phyloP scores from a whole-genome alignment of 2,888 invertebrate genomes.

The Diabrotica balteata region DNA sequence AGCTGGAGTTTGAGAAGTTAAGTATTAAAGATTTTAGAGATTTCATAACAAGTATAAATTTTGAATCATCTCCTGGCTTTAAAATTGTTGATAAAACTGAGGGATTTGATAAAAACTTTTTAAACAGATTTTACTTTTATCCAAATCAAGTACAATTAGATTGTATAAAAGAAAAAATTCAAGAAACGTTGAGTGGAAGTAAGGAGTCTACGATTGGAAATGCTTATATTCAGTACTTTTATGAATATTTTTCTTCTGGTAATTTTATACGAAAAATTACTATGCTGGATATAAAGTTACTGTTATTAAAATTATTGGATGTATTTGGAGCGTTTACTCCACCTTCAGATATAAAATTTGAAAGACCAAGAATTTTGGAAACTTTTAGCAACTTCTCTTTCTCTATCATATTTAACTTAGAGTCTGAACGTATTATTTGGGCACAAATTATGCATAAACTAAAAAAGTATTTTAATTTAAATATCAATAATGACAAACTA shows the following conservation, averaged over 20 bases:
- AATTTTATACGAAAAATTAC: slow-evolving; percentile 7
- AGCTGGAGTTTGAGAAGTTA: slow-evolving; percentile 7
- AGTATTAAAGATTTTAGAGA: slow-evolving; percentile 1
- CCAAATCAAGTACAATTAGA: slow-evolving; percentile 18
- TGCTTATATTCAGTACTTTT: slow-evolving; percentile 15
- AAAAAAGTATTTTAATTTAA: no score
- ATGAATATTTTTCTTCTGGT: slow-evolving; percentile 3
- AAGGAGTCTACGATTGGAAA: background rate
- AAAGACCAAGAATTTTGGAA: background rate
- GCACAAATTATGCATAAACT: slow-evolving; percentile 11
- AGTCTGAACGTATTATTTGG: slow-evolving; percentile 20
- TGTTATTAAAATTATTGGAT: slow-evolving; percentile 6
- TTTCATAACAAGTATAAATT: slow-evolving; percentile 12
- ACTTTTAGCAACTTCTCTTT: slow-evolving; percentile 8
- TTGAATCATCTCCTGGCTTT: slow-evolving; percentile 2
- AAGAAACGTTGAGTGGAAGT: background rate
- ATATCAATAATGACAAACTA: no score
- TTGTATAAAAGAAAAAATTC: slow-evolving; percentile 5
- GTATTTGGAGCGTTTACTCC: background rate
- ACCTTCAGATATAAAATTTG: no score
- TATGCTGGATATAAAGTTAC: slow-evolving; percentile 12
- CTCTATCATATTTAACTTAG: slow-evolving; percentile 11
- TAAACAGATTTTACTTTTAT: slow-evolving; percentile 22
- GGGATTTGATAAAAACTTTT: slow-evolving; percentile 14
- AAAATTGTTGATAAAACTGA: slow-evolving; percentile 16